phyloP scores from a whole-genome alignment of 2,888 invertebrate species.

The Campoletis raptor region DNA sequence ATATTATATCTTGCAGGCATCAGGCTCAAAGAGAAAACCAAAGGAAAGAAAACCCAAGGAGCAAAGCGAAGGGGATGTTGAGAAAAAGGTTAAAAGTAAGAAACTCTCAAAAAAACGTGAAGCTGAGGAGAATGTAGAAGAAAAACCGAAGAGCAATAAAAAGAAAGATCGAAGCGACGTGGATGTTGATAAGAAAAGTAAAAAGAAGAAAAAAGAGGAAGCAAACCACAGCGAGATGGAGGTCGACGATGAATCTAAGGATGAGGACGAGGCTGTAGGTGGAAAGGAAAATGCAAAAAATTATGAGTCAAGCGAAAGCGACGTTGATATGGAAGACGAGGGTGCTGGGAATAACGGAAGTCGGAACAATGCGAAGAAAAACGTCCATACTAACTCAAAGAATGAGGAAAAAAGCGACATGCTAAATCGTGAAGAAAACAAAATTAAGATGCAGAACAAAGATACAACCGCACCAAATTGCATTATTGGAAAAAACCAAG shows the following conservation, averaged over 20 bases:
- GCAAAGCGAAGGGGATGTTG: neutral
- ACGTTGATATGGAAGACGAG: neutral
- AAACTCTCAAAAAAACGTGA: neutral
- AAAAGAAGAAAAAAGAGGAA: slow-evolving; percentile 13
- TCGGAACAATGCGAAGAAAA: neutral
- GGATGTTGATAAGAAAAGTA: neutral
- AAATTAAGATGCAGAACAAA: neutral
- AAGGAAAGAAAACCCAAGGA: neutral
- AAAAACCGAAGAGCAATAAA: slow-evolving; percentile 12
- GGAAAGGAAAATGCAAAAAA: neutral
- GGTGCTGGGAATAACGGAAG: neutral
- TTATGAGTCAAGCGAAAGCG: neutral
- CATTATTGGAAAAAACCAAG: neutral
- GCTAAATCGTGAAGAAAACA: neutral
- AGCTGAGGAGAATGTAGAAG: slow-evolving; percentile 18
- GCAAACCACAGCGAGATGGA: neutral
- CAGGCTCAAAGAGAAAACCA: neutral
- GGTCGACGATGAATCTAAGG: neutral
- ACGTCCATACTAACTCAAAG: neutral
- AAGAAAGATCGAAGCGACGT: neutral
- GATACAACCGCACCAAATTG: neutral
- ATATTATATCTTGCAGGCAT: neutral
- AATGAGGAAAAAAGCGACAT: neutral
- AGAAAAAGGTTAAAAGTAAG: neutral
- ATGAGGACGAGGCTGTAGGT: neutral